Evolutionary conservation across 2,113 vertebrate species (phyloP), one percentile per base, ranked within the genome.

Genomic region (Hippoglossus stenolepis): DNA sequence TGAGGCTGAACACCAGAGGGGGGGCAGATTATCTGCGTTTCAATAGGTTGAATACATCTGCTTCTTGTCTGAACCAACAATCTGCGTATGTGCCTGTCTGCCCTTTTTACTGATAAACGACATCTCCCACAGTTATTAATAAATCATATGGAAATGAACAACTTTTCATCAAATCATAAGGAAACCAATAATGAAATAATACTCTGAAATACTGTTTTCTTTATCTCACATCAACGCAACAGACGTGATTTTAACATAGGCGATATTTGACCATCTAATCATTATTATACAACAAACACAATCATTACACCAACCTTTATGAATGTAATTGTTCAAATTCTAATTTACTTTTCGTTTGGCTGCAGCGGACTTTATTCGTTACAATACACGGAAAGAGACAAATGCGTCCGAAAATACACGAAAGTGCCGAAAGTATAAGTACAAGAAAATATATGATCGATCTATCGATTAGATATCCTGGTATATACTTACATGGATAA

Each of bases 401-500:
- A 72, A 60, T 7, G 0, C 3, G 0, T 69, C 2, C 35, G 3
- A 9, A 40, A 66, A 11, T 9, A 11, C 31, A 31, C 31, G 35
- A 20, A 53, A 3, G 18, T 4, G n/a, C 5, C 5, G 2, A 10
- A 3, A 23, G 0, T 61, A 18, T n/a, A 69, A 71, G 14, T 5
- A 54, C 54, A 49, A 49, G 14, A 18, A 18, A 5, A 15, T 49
- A 17, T 2, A 18, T 3, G 40, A 18, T 18, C 15, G 24, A 4
- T 45, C 17, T n/a, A 13, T n/a, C 13, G 20, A 12, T 57, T 2
- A 8, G 14, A 69, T 38, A 3, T 47, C 26, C 9, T 0, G 49
- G 2, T 61, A 66, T 17, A 4, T 80, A 94, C 95, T 95, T 88
- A 96, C 96, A 94, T 18, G 95, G 95, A 85, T 96, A 96, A 14